Conservation (phyloP, 1,140 invertebrate species). For the Holotrichia oblita region DNA sequence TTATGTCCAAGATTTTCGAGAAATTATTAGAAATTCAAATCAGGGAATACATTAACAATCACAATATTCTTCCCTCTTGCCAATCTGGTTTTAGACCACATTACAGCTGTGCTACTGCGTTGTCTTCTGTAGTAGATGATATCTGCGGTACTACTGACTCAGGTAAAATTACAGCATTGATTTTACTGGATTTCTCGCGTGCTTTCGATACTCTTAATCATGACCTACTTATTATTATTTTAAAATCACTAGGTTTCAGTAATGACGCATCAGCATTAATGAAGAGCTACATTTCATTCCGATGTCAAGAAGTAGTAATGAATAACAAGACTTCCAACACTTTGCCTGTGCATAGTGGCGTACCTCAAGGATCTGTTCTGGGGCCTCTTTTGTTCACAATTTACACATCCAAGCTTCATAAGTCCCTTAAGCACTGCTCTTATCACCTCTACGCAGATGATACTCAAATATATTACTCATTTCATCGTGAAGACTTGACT, state of each 20-base stretch:
- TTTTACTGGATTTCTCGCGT: slow-evolving; percentile 15
- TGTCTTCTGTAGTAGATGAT: slow-evolving; percentile 21
- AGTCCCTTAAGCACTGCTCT: too few relatives aligned
- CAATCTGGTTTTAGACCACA: slow-evolving; percentile 23
- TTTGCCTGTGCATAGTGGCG: too few relatives aligned
- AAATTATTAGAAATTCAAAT: slow-evolving; percentile 21
- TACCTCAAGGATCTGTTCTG: too few relatives aligned
- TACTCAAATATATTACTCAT: too few relatives aligned
- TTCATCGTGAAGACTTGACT: too few relatives aligned
- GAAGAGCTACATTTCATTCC: background rate
- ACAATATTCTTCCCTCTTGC: background rate
- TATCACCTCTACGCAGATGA: too few relatives aligned
- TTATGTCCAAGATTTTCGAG: slow-evolving; percentile 34
- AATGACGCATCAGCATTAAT: slow-evolving; percentile 8
- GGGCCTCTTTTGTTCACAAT: too few relatives aligned
- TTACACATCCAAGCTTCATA: too few relatives aligned
- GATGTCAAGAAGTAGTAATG: background rate
- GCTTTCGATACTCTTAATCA: slow-evolving; percentile 38
- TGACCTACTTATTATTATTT: slow-evolving; percentile 22
- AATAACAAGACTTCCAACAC: background rate
- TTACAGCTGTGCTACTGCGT: slow-evolving; percentile 32
- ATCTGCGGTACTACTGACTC: background rate
- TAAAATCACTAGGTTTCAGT: slow-evolving; percentile 2
- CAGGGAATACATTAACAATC: background rate
- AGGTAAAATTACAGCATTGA: background rate